Evolutionary conservation across 2,797 vertebrate genomes (phyloP), one percentile per base, ranked within the genome.

Genomic region (Dromococcyx pavoninus): DNA sequence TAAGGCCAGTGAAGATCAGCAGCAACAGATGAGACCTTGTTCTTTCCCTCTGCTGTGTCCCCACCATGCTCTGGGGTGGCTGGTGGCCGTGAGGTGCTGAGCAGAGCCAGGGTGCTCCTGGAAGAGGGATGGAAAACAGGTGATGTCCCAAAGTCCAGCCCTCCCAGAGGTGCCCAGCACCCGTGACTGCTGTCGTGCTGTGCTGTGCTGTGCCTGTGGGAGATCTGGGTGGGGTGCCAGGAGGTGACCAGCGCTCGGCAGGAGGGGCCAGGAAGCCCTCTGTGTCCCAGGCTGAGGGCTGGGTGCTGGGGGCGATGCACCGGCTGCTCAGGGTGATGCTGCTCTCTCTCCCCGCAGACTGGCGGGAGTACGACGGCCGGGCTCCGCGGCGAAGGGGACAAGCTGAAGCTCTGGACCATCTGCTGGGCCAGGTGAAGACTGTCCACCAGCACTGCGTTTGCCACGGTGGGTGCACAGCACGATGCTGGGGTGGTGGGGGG

Each of bases 381-480:
- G 94, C 97, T 2, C 98, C 98, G 0, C 97, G 98, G 48, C 98
- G 98, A 73, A 97, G 97, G 84, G 98, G 98, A 62, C 98, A 99
- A 95, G 98, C 98, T 28, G 98, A 99, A 94, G 98, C 98, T 17
- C 96, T 99, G 58, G 98, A 99, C 93, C 98, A 98, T 73, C 98
- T 99, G 8, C 98, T 99, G 25, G 96, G 97, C 37, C 98, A 99
- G 95, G 98, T 99, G 96, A 99, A 99, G 96, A 98, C 98, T 1
- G 96, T 98, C 67, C 99, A 99, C 92, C 98, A 98, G 87, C 98
- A 99, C 95, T 99, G 99, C 17, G 93, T 98, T 60, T 99, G 98
- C 94, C 99, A 99, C 0, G 99, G 99, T 99, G 98, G 97, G 98
- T 53, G 57, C 53, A n/a, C 0, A 0, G 41, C 32, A 17, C 0